Base-by-base conservation (phyloP, 2,113 vertebrate genomes). In the Pongo abelii region DNA sequence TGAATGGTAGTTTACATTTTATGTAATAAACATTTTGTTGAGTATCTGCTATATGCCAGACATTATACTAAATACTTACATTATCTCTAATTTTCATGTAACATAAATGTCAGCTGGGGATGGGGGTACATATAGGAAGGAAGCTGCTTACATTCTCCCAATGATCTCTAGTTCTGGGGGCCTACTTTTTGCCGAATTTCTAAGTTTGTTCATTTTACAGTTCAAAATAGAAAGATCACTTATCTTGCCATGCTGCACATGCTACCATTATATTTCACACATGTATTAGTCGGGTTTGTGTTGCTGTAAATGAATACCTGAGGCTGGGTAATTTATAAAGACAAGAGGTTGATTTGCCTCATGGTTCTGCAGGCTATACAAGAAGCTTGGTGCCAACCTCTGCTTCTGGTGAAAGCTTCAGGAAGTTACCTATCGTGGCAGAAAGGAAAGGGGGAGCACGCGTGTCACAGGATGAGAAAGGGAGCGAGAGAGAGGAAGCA, bases 181-280 rank as follows among this genome's bases (percentile, higher is more conserved):
- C n/a, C 59, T 89, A n/a, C n/a, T 86, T 72, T 92, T 96, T 86
- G 84, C 30, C 79, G n/a, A 83, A 85, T 91, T 96, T 96, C 78
- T 46, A 79, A 89, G 30, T 94, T 81, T 77, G 43, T 88, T 94
- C 64, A 91, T 94, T 96, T 93, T 85, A 46, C 2, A 79, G 27
- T 94, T 48, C 17, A 93, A 78, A 91, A 85, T 85, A 93, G n/a
- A 61, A 83, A 93, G 32, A 86, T 48, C 69, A 6, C 27, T 52
- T 91, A 95, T 89, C 30, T 95, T 84, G 32, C 12, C 81, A 74
- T 83, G 16, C 27, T 69, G 32, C 20, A 69, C 46, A 38, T 89
- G 9, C 43, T 78, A 0, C 87, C n/a, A 79, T 74, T 96, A 30
- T 84, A 50, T 67, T 85, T 40, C 46, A 72, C 67, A 64, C 6